Base-by-base conservation (phyloP, 2,888 invertebrate genomes). In the Myathropa florea region DNA sequence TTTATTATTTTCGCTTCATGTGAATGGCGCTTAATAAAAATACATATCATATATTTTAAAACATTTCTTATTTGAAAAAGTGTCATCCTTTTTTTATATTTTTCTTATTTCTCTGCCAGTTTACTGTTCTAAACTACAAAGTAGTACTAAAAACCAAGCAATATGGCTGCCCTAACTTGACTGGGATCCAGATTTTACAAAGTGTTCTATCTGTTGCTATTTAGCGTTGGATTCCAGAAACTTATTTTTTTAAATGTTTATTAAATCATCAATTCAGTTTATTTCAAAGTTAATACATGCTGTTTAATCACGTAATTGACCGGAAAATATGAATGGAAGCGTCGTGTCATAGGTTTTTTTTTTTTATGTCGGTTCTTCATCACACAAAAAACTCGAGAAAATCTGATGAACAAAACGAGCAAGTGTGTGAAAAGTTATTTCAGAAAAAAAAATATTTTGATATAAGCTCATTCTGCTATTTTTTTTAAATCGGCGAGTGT, bases 201-300 rank as follows among this genome's bases (percentile, higher is more conserved):
- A 68, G 67, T 70, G 77, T 78, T 71, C 80, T 84, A 84, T 76
- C 84, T 84, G 84, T 84, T 85, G 85, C 76, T 85, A 77, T 77
- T 65, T 53, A 82, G 72, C 68, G 39, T 10, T 71, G 61, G 61
- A 67, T 67, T 46, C 18, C 55, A 79, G 61, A 63, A 63, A 59
- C 33, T 57, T 71, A 24, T 65, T 12, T 61, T 18, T 70, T 70
- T 46, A 36, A 81, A 76, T 12, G 60, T 28, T 59, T 65, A 30
- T 36, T 67, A 33, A 67, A 76, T 46, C 9, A 53, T 71, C 23
- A 59, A 71, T n/a, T 57, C 7, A 68, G 67, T 67, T 36, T 18
- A 55, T 55, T 26, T 14, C n/a, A 39, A 26, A 26, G 64, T 63
- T 33, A 39, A 36, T 57, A 36, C 30, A 39, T 26, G 26, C n/a